A percentile compares a stretch with the other conserved stretches of the same genome.
Conservation (phyloP, 1,140 invertebrate genomes). For the Drosophila seguyi region DNA sequence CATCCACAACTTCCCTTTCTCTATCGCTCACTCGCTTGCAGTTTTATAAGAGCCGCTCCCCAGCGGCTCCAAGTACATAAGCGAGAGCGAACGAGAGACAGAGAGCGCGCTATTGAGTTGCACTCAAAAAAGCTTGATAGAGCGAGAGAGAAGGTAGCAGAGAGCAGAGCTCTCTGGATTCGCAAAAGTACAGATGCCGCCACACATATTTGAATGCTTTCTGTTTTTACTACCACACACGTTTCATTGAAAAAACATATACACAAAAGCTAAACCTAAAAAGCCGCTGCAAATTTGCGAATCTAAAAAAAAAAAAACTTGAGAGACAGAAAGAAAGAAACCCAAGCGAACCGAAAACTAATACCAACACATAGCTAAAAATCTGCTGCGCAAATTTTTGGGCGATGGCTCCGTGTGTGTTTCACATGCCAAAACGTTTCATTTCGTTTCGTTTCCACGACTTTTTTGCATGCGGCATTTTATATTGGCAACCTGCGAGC, state of each 20-base stretch:
- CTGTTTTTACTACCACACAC: constrained; percentile 70
- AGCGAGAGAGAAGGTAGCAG: constrained; percentile 43
- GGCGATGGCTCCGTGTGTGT: constrained; percentile 67
- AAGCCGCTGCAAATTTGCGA: constrained; percentile 37
- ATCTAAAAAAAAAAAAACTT: constrained; percentile 38
- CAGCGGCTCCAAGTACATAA: constrained; percentile 40
- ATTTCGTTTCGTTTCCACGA: constrained; percentile 34
- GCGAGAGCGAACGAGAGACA: constrained; percentile 21
- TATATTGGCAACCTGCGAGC: constrained; percentile 72
- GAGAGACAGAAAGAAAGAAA: constrained; percentile 45
- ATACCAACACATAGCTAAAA: constrained; percentile 58
- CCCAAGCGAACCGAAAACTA: constrained; percentile 45
- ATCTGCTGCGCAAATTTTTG: constrained; percentile 83
- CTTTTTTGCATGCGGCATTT: constrained; percentile 72
- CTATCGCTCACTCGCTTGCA: too few relatives aligned
- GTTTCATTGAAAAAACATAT: constrained; percentile 77
- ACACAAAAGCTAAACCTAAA: constrained; percentile 58
- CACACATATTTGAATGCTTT: constrained; percentile 59
- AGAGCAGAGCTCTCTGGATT: constrained; percentile 27
- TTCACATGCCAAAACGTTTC: constrained; percentile 69
- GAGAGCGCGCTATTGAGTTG: constrained; percentile 49
- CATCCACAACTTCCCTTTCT: too few relatives aligned
- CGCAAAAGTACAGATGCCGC: constrained; percentile 80
- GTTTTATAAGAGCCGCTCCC: neutral
- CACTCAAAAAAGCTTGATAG: constrained; percentile 80